phyloP scores from a whole-genome alignment of 2,113 vertebrate genomes.

The Lophochroa leadbeateri region DNA sequence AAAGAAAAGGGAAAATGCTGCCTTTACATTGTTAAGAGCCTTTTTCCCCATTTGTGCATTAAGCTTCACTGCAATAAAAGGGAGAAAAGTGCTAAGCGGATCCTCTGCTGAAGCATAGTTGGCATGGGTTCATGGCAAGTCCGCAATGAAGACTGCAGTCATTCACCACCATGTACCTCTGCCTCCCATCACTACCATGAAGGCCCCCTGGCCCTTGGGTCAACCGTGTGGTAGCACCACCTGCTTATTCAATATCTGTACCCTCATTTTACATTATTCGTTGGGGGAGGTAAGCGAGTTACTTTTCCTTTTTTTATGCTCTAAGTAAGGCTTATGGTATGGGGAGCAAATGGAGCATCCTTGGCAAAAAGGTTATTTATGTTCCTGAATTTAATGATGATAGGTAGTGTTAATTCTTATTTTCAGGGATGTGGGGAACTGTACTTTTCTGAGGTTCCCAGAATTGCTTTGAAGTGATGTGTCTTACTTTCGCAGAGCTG shows the following conservation, averaged over 20 bases:
- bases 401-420: not conserved
- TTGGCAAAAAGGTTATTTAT: not conserved
- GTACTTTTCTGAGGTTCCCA: not conserved
- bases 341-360: not conserved
- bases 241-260: not conserved
- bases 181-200: not conserved
- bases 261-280: not conserved
- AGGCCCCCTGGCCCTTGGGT: not conserved
- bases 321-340: not conserved
- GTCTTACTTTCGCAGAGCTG: not conserved
- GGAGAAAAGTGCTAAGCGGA: not conserved
- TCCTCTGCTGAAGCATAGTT: not conserved
- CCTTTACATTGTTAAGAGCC: not conserved
- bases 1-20: constrained; percentile 11
- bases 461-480: not conserved
- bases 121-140: not conserved
- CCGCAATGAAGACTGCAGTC: not conserved
- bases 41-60: not conserved
- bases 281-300: not conserved
- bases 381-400: not conserved
- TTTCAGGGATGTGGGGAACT: not conserved
- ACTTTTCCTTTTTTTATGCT: not conserved
- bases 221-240: not conserved
- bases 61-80: not conserved
- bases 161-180: not conserved